Evolutionary conservation across 1,140 invertebrate species (phyloP), one percentile per base, ranked within the genome.

Genomic region (Cydia fagiglandana): DNA sequence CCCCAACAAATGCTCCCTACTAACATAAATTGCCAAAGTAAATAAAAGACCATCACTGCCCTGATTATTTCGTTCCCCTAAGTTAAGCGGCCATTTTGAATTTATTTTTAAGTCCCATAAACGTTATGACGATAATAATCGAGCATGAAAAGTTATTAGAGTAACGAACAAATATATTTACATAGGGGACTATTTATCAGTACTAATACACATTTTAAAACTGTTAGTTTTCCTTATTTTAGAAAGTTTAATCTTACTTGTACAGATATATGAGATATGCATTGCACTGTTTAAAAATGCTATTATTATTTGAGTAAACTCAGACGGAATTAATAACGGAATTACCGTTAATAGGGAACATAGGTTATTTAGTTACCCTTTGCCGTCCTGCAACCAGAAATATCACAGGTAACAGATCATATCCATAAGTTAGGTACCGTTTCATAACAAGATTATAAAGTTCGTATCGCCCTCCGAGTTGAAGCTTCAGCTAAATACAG

Each of bases 21-120:
- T 84, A 89, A 89, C 86, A 88, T 89, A 88, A 90, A 89, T 91
- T 83, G 86, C 78, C 79, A 87, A 91, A 92, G 90, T 92, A 92
- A 92, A 92, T 92, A 92, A 86, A 89, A 86, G 87, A 80, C 88
- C 89, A 91, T 91, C 86, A 92, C 86, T 90, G 86, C 87, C 87
- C 90, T 89, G 88, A 90, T 91, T 90, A 90, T 89, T 91, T 81
- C 84, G 80, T 83, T 87, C 85, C 88, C 87, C 84, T 80, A 78
- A 75, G 75, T 20, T 83, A 74, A 80, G 86, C 79, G 82, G 89
- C 91, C 91, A 92, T 92, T 82, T 92, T 92, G 82, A 77, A 73
- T 84, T 84, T 86, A 80, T 82, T 86, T 86, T 83, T 83, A 66
- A 73, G 41, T n/a, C 38, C 75, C 24, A 76, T 70, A 80, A 81